Base-by-base conservation (phyloP, 2,797 vertebrate genomes). In the Molossus alvarezi region DNA sequence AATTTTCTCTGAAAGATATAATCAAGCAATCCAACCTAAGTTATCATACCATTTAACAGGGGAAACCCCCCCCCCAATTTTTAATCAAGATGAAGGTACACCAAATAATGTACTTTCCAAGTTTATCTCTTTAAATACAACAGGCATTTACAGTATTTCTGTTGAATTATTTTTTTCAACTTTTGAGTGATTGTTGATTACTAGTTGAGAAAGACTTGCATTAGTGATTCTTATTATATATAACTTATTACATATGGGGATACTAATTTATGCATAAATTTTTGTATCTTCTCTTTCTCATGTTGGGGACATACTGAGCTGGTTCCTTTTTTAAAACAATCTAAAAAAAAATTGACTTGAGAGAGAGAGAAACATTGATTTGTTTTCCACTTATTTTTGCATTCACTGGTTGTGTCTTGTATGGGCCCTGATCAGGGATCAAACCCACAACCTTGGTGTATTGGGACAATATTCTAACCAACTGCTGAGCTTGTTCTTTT, bases 101-200 rank as follows among this genome's bases (percentile, higher is more conserved):
- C 4, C n/a, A 92, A 62, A 62, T 75, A 27, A 55, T 76, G 21
- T 80, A 41, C 21, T 88, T 92, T 75, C 69, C 41, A 94, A 81
- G 13, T 69, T 93, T 76, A 20, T 91, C 9, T 18, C 14, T 69
- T 81, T 88, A 81, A 80, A 51, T 91, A 81, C 80, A 84, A 57
- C 13, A 53, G 18, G 6, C 10, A 62, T 58, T 90, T 94, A 23
- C 37, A 80, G 3, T 90, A 72, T 62, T 80, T 27, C 65, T 69
- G 18, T 73, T 90, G 41, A 94, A 73, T 51, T 67, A 71, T 33
- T 72, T 57, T 93, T 93, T 90, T 84, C 13, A 93, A 23, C 67
- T 76, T 93, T 91, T 65, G 29, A 91, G 41, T 88, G 73, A 75
- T 88, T 65, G 53, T 67, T 90, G 92, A 53, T 57, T n/a, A 41